Base-by-base conservation (phyloP, 2,888 invertebrate genomes). In the Cosmopolites sordidus region DNA sequence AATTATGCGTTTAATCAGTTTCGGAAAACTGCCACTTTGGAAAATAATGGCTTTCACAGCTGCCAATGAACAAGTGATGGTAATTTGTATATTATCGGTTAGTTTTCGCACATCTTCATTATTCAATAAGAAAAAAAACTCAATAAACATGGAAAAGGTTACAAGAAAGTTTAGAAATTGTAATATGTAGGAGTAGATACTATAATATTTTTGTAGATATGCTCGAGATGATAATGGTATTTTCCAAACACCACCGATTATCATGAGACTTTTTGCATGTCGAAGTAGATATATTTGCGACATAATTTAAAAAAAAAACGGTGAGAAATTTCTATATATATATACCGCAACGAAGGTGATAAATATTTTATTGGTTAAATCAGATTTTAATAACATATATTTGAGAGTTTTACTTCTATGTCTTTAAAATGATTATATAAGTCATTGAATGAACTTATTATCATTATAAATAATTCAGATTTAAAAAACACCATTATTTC, bases 61-160 rank as follows among this genome's bases (percentile, higher is more conserved):
- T 11, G 43, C 16, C 14, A 52, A 11, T 1, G 29, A 33, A 40
- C 47, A 47, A 0, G 48, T 39, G 14, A 48, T 37, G 1, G 48
- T 39, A 8, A 52, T 39, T 33, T 29, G 29, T n/a, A 52, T 43
- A n/a, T 38, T 48, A 33, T 48, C 47, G 5, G 48, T 52, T n/a
- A 52, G 17, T 16, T 47, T 27, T 29, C 27, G 16, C 1, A 48
- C 17, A 14, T 52, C 52, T 38, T 52, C 29, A 16, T 16, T 29
- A 8, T 14, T 11, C 12, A 52, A 6, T n/a, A 52, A 37, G 29
- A 14, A 40, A 14, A 52, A 27, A 12, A 52, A 48, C 17, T 52
- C 48, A 12, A 27, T 8, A 5, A 16, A 43, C 48, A 48, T 48
- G 3, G 30, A 15, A 16, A 43, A 16, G 12, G 27, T 37, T 9